phyloP scores from a whole-genome alignment of 2,113 vertebrate species.

The Pachycephala philippinensis region DNA sequence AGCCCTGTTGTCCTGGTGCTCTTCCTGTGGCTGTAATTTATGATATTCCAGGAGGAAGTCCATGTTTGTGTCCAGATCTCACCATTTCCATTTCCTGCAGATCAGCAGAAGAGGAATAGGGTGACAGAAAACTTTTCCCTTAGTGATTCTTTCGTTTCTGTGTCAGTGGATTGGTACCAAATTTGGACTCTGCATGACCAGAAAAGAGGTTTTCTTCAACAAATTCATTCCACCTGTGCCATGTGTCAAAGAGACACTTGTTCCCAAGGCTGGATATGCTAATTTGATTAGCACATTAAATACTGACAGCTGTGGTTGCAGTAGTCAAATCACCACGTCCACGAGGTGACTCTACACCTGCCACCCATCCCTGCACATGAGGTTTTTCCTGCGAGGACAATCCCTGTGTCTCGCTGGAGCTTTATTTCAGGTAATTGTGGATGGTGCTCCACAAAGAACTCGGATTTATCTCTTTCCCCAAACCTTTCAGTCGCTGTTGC shows the following conservation, averaged over 20 bases:
- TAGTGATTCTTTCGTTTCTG: neutral
- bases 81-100: slow-evolving; percentile 41
- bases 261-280: neutral
- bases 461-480: neutral
- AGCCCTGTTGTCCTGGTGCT: slow-evolving; percentile 53
- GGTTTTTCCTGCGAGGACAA: neutral
- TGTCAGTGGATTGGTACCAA: neutral
- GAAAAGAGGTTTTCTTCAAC: neutral
- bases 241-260: fast-evolving
- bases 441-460: neutral
- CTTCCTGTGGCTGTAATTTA: slow-evolving; percentile 59
- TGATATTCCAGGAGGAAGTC: slow-evolving; percentile 47
- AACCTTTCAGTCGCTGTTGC: neutral
- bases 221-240: fast-evolving
- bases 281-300: neutral
- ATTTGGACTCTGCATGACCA: neutral
- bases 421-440: neutral
- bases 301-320: neutral
- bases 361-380: fast-evolving
- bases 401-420: neutral
- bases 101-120: neutral
- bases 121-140: neutral
- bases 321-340: neutral
- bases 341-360: neutral
- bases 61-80: neutral